Conservation (phyloP, 2,113 vertebrate genomes). For the Vulpes vulpes region DNA sequence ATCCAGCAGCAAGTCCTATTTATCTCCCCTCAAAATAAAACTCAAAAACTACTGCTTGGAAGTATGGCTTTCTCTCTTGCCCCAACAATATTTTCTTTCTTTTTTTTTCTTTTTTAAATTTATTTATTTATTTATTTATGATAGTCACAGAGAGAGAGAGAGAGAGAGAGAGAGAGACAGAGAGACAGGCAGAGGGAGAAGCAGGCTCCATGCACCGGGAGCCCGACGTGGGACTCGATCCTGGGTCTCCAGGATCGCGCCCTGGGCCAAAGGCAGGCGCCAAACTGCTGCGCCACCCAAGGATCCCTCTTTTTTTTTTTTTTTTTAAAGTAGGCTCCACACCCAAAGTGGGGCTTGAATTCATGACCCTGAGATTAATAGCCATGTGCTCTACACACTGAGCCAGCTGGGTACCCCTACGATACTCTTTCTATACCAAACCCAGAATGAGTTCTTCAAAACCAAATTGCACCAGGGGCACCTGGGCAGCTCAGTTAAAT, state of each 20-base stretch:
- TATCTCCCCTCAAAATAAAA: background rate
- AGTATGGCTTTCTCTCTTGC: background rate
- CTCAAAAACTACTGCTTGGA: background rate
- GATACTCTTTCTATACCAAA: background rate
- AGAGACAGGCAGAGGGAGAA: too few species aligned
- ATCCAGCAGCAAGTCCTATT: background rate
- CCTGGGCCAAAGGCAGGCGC: too few species aligned
- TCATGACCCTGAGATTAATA: background rate
- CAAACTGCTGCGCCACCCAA: too few species aligned
- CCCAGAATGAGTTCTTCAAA: background rate
- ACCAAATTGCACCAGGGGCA: fast-evolving
- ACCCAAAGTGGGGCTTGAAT: background rate
- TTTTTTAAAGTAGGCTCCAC: background rate
- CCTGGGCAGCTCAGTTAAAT: background rate
- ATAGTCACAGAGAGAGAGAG: too few species aligned
- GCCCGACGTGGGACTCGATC: too few species aligned
- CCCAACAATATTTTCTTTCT: background rate
- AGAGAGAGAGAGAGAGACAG: too few species aligned
- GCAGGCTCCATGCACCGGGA: too few species aligned
- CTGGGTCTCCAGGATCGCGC: too few species aligned
- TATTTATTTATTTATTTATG: too few species aligned
- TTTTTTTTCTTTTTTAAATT: background rate
- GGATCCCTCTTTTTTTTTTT: background rate
- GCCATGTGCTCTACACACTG: background rate
- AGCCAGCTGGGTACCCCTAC: background rate